These are phyloP conservation scores for Drosophila recens DNA, from an alignment of 2,888 invertebrate genomes.

Conservation along the genomic window DNA sequence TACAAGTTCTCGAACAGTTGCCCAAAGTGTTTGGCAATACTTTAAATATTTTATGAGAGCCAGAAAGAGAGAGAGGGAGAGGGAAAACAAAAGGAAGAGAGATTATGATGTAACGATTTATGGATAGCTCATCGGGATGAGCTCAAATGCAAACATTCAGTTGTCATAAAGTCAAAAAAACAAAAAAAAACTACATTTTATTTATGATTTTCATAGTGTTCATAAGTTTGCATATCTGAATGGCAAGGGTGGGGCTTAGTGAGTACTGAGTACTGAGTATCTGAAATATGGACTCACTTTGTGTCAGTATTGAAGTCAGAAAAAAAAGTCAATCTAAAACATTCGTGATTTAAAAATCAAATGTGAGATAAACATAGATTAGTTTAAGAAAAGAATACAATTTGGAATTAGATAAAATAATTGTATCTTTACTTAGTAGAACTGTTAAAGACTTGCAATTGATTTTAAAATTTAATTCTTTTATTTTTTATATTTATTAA, in stretches of 20 bases:
- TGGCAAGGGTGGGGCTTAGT: background rate
- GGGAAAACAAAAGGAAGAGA: conserved; percentile 9
- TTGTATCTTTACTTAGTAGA: too few species aligned
- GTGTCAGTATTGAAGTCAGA: background rate
- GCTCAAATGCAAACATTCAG: conserved; percentile 54
- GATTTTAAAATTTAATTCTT: too few species aligned
- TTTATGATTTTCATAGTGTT: conserved; percentile 28
- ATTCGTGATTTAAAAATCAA: background rate
- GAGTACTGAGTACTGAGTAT: background rate
- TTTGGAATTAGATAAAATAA: too few species aligned
- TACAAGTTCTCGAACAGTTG: conserved; percentile 36
- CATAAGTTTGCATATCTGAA: conserved; percentile 11
- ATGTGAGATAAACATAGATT: background rate
- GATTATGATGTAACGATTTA: conserved; percentile 74
- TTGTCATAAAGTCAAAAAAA: conserved; percentile 41
- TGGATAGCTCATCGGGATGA: conserved; percentile 63
- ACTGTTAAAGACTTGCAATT: too few species aligned
- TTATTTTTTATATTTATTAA: too few species aligned
- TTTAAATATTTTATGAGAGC: conserved; percentile 64
- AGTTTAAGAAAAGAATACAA: too few species aligned
- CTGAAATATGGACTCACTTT: background rate
- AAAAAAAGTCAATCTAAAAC: background rate
- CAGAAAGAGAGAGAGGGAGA: background rate
- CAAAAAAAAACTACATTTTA: conserved; percentile 41
- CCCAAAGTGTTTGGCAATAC: conserved; percentile 62